phyloP scores from a whole-genome alignment of 2,113 vertebrate species.

The Lepidothrix coronata region DNA sequence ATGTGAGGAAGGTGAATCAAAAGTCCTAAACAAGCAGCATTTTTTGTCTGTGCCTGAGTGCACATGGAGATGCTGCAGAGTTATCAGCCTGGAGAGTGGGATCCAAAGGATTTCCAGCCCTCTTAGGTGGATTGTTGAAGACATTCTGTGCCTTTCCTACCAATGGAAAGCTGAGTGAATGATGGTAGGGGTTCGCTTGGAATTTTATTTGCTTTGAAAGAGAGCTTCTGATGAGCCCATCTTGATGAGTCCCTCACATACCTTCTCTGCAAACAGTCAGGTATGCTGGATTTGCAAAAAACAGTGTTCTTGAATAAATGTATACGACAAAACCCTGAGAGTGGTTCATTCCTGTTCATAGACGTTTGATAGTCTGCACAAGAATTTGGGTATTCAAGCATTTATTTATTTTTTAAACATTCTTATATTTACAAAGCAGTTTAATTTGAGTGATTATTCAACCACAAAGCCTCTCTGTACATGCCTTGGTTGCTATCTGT shows the following conservation, averaged over 20 bases:
- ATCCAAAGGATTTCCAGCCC: not conserved
- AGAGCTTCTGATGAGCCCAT: not conserved
- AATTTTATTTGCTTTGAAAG: not conserved
- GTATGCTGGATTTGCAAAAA: not conserved
- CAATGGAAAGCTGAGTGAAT: not conserved
- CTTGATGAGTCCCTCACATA: not conserved
- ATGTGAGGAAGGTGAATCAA: not conserved
- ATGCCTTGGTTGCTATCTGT: not conserved
- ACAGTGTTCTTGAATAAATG: not conserved
- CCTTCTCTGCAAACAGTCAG: not conserved
- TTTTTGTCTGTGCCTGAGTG: not conserved
- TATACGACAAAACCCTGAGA: not conserved
- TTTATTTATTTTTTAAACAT: not conserved
- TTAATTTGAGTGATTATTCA: constrained; percentile 1
- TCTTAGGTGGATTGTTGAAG: not conserved
- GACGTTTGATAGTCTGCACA: not conserved
- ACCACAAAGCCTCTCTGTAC: not conserved
- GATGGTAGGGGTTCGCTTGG: not conserved
- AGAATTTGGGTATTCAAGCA: not conserved
- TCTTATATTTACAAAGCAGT: not conserved
- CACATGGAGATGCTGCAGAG: not conserved
- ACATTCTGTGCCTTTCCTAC: not conserved
- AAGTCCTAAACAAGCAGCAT: not conserved
- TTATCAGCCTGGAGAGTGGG: not conserved
- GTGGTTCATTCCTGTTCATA: not conserved